Conservation (phyloP, 1,140 invertebrate species). For the Drosophila sproati region DNA sequence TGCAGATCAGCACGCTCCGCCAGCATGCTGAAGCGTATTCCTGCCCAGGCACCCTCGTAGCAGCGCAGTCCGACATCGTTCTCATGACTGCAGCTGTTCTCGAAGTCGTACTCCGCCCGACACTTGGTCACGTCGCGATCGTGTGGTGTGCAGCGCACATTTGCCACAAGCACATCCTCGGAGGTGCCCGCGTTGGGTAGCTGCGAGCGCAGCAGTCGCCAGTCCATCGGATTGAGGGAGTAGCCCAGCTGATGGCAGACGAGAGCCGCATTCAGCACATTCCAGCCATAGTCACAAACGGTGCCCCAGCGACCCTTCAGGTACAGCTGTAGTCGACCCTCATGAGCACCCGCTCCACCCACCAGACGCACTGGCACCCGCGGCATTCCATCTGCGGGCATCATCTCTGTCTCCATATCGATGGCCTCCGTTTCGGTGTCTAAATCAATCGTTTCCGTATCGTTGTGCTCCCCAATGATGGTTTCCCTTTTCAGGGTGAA, state of each 20-base stretch:
- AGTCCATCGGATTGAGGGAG: slow-evolving; percentile 96
- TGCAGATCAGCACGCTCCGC: slow-evolving; percentile 95
- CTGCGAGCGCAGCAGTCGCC: slow-evolving; percentile 92
- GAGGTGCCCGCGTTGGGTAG: slow-evolving; percentile 91
- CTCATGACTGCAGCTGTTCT: slow-evolving; percentile 95
- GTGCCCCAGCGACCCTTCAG: slow-evolving; percentile 96
- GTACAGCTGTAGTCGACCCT: slow-evolving; percentile 92
- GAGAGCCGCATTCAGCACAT: slow-evolving; percentile 94
- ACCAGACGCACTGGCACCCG: slow-evolving; percentile 90
- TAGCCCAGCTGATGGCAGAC: slow-evolving; percentile 98
- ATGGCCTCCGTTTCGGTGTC: slow-evolving; percentile 81
- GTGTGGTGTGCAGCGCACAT: slow-evolving; percentile 95
- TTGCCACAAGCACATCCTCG: slow-evolving; percentile 92
- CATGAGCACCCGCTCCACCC: slow-evolving; percentile 89
- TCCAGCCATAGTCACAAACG: slow-evolving; percentile 98
- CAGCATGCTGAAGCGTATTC: slow-evolving; percentile 94
- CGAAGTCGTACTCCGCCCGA: slow-evolving; percentile 92
- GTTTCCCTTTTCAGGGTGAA: slow-evolving; percentile 92
- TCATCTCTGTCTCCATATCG: slow-evolving; percentile 85
- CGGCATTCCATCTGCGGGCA: slow-evolving; percentile 86
- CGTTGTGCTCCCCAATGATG: slow-evolving; percentile 86
- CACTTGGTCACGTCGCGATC: slow-evolving; percentile 97
- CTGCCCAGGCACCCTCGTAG: slow-evolving; percentile 96
- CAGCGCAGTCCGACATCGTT: slow-evolving; percentile 95
- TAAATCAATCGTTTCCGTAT: slow-evolving; percentile 85